Percentiles rank a stretch among this genome's conserved stretches.
Conservation (phyloP, 2,888 invertebrate genomes). For the Flexamia atlantica region DNA sequence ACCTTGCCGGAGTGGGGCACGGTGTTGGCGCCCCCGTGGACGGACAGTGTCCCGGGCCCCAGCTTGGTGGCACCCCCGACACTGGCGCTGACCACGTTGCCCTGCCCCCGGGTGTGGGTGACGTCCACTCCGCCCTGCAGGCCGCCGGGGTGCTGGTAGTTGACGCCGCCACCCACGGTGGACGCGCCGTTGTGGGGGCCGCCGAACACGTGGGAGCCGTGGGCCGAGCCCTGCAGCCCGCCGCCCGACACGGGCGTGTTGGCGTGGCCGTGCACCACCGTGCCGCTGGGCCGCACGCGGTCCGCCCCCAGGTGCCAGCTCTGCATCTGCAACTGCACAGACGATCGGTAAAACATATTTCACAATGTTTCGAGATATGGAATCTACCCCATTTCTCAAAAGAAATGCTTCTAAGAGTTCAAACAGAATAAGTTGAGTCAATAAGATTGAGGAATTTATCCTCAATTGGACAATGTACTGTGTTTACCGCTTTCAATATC, state of each 20-base stretch:
- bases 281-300: conserved; percentile 17
- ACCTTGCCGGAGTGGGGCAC: conserved; percentile 28
- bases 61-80: conserved; percentile 29
- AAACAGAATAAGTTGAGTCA: no score
- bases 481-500: no score
- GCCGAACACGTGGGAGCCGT: conserved; percentile 47
- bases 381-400: no score
- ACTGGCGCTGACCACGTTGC: conserved; percentile 26
- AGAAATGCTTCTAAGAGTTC: no score
- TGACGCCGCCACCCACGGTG: conserved; percentile 28
- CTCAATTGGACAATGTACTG: no score
- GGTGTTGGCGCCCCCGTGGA: conserved; percentile 30
- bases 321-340: background rate
- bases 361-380: no score
- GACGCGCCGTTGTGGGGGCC: conserved; percentile 36
- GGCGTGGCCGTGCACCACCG: conserved; percentile 34
- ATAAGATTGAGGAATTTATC: no score
- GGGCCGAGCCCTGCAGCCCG: background rate
- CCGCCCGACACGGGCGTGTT: conserved; percentile 2
- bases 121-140: conserved; percentile 44
- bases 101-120: conserved; percentile 11
- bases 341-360: no score
- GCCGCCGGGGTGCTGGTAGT: conserved; percentile 46
- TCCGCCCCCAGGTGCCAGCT: conserved; percentile 13
- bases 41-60: conserved; percentile 29